Evolutionary conservation across 53 echinoderm and acorn worm species (phyloP).

Genomic region (Stichopus horrens): DNA sequence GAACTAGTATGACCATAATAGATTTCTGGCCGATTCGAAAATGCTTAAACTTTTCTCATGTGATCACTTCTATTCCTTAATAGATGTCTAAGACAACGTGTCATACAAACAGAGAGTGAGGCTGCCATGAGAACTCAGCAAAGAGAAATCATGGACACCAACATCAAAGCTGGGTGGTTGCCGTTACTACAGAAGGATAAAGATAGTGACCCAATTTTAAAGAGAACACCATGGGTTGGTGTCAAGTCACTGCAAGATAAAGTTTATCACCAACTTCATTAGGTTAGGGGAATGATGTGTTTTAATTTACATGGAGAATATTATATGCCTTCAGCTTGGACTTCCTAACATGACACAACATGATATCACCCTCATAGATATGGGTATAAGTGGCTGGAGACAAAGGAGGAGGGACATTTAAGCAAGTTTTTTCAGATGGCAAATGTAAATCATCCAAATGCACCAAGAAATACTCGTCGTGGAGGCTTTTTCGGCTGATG

Average conservation of each 20-base stretch:
- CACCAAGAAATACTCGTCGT: too few species aligned
- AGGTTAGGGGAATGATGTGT: too few species aligned
- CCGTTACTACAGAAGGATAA: neutral
- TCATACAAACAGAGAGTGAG: neutral
- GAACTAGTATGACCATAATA: too few species aligned
- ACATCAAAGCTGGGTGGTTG: constrained; percentile 2
- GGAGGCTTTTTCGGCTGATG: too few species aligned
- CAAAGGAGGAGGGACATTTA: constrained; percentile 1
- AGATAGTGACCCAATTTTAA: neutral
- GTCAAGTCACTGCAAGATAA: neutral
- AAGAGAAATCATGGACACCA: neutral
- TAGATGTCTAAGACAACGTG: constrained; percentile 2
- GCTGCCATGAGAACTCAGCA: neutral
- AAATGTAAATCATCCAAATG: neutral
- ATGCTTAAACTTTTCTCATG: too few species aligned
- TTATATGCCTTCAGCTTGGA: too few species aligned
- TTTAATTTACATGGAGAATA: too few species aligned
- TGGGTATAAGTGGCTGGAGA: neutral
- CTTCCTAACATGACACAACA: neutral
- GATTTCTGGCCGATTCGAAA: too few species aligned
- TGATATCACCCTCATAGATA: neutral
- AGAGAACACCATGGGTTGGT: constrained; percentile 12
- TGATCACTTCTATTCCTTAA: neutral
- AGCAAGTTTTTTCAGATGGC: neutral
- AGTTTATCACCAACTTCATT: too few species aligned